Evolutionary conservation across 1,140 invertebrate species (phyloP).

Genomic region (Colletes latitarsis): DNA sequence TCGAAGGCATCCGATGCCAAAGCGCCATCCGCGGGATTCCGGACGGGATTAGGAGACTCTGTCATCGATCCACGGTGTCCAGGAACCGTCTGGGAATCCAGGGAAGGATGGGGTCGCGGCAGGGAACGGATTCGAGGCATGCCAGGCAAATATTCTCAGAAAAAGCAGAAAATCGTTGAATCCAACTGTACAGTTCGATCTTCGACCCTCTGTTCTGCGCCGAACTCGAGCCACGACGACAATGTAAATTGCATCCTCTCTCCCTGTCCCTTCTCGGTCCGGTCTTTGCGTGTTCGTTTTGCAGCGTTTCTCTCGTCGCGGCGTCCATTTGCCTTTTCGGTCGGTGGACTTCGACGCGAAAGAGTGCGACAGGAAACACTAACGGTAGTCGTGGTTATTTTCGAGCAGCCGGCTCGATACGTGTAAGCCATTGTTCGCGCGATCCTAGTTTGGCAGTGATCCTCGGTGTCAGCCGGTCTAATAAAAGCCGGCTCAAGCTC

Average conservation of each 20-base stretch:
- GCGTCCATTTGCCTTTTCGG: constrained; percentile 26
- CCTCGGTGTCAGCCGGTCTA: constrained; percentile 71
- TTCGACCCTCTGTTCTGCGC: neutral
- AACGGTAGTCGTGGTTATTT: constrained; percentile 65
- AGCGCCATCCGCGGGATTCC: constrained; percentile 12
- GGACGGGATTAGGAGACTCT: neutral
- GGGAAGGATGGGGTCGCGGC: neutral
- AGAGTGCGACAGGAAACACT: constrained; percentile 47
- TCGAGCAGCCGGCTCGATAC: constrained; percentile 59
- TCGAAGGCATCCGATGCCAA: neutral
- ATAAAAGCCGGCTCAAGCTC: constrained; percentile 69
- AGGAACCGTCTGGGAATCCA: constrained; percentile 36
- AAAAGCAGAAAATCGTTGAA: neutral
- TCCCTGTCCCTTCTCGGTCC: neutral
- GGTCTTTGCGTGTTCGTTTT: neutral
- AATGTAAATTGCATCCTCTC: neutral
- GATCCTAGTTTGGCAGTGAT: constrained; percentile 75
- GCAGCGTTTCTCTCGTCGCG: neutral
- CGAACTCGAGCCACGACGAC: neutral
- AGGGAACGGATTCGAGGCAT: constrained; percentile 24
- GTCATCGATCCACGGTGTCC: constrained; percentile 33
- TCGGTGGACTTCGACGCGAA: constrained; percentile 24
- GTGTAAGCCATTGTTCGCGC: constrained; percentile 72
- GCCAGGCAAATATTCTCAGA: constrained; percentile 31
- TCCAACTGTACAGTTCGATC: neutral